Evolutionary conservation across 2,888 invertebrate species (phyloP), one percentile per base, ranked within the genome.

Genomic region (Resseliella maxima): DNA sequence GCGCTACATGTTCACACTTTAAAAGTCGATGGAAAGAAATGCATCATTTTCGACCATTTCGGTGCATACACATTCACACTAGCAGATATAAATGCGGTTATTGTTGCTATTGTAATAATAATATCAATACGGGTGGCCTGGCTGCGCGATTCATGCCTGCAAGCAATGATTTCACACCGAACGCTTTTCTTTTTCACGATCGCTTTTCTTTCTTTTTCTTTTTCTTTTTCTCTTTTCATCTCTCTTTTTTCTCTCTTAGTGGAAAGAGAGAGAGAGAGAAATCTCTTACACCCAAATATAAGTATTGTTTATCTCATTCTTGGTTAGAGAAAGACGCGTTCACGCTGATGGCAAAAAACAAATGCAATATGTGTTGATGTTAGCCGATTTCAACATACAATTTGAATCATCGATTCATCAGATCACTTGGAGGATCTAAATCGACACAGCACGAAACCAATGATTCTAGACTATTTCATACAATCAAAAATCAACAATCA

Each of bases 51-150:
- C 50, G 59, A 27, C 59, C 59, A 59, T 59, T 59, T 10, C 41
- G 6, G 24, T 24, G 59, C 59, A 59, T 59, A 59, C 24, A 59
- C 5, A 59, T 21, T 18, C 24, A 59, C 59, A 72, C 72, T 31
- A n/a, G 31, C 72, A 72, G 72, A 72, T 72, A 72, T 72, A 72
- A 72, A 72, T 72, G 72, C 72, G 72, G 72, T 72, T 72, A 72
- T 72, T 72, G 72, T 72, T 72, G 72, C 72, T 72, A 72, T 72
- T 72, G 72, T 72, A 72, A 72, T 72, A 72, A 72, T 72, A 72
- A 72, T n/a, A 72, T 72, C 72, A 72, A 72, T 72, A 72, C 72
- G 72, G 72, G 72, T 72, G 72, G 72, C 72, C 72, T 72, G 27
- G 46, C 46, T 50, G 46, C 46, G 5, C 59, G 72, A 72, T 72